Evolutionary conservation across 2,113 vertebrate genomes (phyloP), one percentile per base, ranked within the genome.

Genomic region (Strix aluco): DNA sequence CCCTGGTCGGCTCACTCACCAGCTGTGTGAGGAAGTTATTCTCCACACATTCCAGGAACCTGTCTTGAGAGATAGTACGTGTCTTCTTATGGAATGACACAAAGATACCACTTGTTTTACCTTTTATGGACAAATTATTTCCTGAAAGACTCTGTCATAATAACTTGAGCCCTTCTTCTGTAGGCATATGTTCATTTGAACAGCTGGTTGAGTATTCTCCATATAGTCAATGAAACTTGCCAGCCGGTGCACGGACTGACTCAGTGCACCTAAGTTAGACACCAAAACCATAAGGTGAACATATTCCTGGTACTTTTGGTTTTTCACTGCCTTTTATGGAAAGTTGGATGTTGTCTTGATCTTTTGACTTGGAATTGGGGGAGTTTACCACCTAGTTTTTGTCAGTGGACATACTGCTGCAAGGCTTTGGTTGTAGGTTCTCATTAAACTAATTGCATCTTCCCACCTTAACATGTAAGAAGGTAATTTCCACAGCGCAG

Each of bases 211-310:
- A 46, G 34, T 44, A 57, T 21, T 26, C 16, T 34, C 9, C n/a
- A 4, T 38, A 10, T 1, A 25, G 11, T 32, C 47, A 16, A 0
- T 25, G 34, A 58, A 58, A 36, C 55, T 62, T 92, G 22, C 42
- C 0, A 22, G 9, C 17, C 0, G 0, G 16, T 67, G 25, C 42
- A 34, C 29, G 25, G n/a, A 54, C 30, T 13, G 69, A 54, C 34
- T 80, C 44, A 16, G 42, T 49, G 32, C 58, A 46, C 13, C 22
- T 5, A 14, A 51, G 16, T 34, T 30, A 65, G 19, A 25, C 82
- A 46, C 11, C 40, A 42, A 26, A 57, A 1, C 38, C 47, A 62
- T n/a, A n/a, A 42, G 15, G 29, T 47, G 36, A 72, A 82, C 9
- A 18, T 27, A 40, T 38, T 65, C 6, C 1, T 30, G 38, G 16